Percentiles rank a stretch among this genome's conserved stretches.
Evolutionary conservation across 2,797 vertebrate genomes (phyloP).

Genomic region (Tympanoctomys barrerae): DNA sequence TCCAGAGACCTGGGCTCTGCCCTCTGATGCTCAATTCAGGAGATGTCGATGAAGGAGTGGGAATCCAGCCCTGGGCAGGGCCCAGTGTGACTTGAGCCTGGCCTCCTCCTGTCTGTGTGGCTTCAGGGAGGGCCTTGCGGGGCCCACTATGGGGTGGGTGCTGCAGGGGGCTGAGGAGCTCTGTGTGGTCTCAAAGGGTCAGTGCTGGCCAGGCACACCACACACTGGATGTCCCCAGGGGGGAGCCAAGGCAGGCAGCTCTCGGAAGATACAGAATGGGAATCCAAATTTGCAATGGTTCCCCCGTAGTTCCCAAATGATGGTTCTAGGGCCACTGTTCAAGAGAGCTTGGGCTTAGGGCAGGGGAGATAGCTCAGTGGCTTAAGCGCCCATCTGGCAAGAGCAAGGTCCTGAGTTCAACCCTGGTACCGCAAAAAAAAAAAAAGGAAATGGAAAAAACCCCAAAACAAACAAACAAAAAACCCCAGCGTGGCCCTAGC

Average conservation of each 20-base stretch:
- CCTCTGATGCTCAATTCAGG: background rate
- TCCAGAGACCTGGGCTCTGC: background rate
- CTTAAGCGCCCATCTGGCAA: no score
- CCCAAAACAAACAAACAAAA: no score
- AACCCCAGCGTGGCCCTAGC: background rate
- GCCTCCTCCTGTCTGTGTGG: background rate
- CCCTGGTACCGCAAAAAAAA: no score
- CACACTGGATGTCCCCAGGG: background rate
- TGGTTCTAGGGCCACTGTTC: background rate
- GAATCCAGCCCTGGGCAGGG: background rate
- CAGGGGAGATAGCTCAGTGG: no score
- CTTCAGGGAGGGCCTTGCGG: background rate
- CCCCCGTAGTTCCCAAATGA: background rate
- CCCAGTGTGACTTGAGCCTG: background rate
- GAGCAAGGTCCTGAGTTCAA: no score
- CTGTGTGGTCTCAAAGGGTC: accelerated
- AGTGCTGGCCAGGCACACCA: background rate
- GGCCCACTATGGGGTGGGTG: background rate
- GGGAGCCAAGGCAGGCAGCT: background rate
- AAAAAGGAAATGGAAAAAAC: no score
- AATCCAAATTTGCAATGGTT: background rate
- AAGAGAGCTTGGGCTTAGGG: background rate
- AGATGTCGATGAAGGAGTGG: background rate
- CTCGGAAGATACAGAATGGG: background rate
- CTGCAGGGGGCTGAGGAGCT: background rate